A percentile compares a stretch with the other conserved stretches of the same genome.
Conservation (phyloP, 2,888 invertebrate genomes). For the Latheticus oryzae region DNA sequence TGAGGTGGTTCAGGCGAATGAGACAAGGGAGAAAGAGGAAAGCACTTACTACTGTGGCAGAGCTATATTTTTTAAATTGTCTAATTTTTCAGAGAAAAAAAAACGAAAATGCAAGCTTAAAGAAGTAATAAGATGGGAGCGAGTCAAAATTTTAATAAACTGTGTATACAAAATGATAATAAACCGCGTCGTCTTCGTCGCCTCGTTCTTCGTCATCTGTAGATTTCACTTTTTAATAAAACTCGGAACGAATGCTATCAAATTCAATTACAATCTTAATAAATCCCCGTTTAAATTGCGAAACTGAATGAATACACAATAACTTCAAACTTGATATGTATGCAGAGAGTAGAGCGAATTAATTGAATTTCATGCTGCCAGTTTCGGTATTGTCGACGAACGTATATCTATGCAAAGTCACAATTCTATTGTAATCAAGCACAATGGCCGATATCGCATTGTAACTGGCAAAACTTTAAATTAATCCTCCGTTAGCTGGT, state of each 20-base stretch:
- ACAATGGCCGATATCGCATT: conserved; percentile 60
- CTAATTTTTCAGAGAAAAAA: too few species aligned
- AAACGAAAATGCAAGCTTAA: too few species aligned
- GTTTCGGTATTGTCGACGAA: conserved; percentile 57
- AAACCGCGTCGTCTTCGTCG: conserved; percentile 16
- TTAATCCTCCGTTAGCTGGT: conserved; percentile 58
- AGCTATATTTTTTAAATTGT: neutral
- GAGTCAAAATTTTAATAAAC: conserved; percentile 34
- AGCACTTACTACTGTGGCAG: neutral
- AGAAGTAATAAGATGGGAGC: conserved; percentile 4
- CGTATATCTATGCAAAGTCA: conserved; percentile 64
- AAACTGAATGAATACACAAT: conserved; percentile 53
- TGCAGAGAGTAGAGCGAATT: conserved; percentile 57
- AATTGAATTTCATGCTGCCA: conserved; percentile 60
- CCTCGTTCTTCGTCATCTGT: too few species aligned
- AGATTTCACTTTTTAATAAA: conserved; percentile 47
- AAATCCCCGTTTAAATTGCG: conserved; percentile 48
- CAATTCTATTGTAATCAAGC: conserved; percentile 61
- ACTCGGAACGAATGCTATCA: conserved; percentile 41
- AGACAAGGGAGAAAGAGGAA: too few species aligned
- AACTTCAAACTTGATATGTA: conserved; percentile 60
- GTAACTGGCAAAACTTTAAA: conserved; percentile 62
- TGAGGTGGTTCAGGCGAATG: conserved; percentile 7
- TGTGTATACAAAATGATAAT: conserved; percentile 34
- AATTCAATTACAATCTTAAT: conserved; percentile 51